Conservation (phyloP, 2,888 invertebrate genomes). For the Pomacea canaliculata region DNA sequence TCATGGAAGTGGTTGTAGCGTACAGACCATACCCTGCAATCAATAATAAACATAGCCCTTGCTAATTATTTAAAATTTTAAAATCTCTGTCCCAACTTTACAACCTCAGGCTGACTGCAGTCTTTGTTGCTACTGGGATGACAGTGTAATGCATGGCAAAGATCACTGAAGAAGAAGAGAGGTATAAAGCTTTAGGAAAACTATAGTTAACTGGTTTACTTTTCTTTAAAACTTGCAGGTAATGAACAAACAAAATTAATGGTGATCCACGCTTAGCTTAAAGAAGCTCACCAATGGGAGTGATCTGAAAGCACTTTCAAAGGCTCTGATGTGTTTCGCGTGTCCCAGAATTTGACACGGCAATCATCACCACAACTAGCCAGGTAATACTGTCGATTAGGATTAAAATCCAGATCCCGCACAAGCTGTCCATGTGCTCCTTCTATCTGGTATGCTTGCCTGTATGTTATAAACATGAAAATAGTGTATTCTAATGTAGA, state of each 20-base stretch:
- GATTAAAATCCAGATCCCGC: slow-evolving; percentile 94
- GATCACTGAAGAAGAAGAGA: too few relatives aligned
- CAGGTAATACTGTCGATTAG: slow-evolving; percentile 95
- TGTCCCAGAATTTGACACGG: slow-evolving; percentile 95
- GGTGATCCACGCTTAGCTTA: too few relatives aligned
- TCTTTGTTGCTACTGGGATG: too few relatives aligned
- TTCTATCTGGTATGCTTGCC: slow-evolving; percentile 85
- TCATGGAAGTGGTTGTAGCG: slow-evolving; percentile 97
- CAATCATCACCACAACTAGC: slow-evolving; percentile 97
- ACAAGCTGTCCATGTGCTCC: slow-evolving; percentile 90
- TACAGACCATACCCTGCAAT: slow-evolving; percentile 86
- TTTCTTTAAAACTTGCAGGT: too few relatives aligned
- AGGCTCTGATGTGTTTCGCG: slow-evolving; percentile 78
- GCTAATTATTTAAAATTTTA: too few relatives aligned
- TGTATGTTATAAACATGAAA: slow-evolving; percentile 37
- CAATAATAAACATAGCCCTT: neutral
- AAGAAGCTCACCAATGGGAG: slow-evolving; percentile 71
- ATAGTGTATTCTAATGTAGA: neutral
- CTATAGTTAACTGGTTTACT: too few relatives aligned
- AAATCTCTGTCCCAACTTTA: too few relatives aligned
- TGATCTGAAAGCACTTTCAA: slow-evolving; percentile 77
- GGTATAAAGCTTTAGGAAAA: too few relatives aligned
- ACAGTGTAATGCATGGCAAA: too few relatives aligned
- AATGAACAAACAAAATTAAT: too few relatives aligned
- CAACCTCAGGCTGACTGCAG: too few relatives aligned